These are phyloP conservation scores for Odontomyia ornata DNA, from an alignment of 2,888 invertebrate species.

Conservation along the genomic window DNA sequence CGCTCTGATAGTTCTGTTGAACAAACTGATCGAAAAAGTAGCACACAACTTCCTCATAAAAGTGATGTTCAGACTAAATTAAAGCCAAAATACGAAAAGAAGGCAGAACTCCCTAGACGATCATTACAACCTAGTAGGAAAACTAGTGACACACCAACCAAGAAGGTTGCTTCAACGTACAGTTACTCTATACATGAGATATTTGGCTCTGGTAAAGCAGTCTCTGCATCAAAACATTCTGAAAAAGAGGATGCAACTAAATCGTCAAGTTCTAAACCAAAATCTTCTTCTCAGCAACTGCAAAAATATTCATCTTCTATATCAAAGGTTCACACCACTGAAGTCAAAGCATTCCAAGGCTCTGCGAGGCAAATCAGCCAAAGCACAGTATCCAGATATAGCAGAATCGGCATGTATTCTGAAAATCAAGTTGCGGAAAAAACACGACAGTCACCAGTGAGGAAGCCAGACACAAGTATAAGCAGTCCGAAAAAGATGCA, in stretches of 20 bases:
- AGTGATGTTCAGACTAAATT: too few relatives aligned
- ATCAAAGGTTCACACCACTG: background rate
- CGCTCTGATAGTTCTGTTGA: background rate
- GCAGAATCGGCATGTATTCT: too few relatives aligned
- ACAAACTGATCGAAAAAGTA: background rate
- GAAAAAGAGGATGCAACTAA: background rate
- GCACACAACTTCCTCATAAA: background rate
- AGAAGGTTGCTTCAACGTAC: background rate
- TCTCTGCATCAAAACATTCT: background rate
- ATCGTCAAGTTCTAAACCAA: background rate
- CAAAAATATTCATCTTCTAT: background rate
- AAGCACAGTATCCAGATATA: background rate
- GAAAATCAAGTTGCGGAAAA: background rate
- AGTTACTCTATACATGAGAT: conserved; percentile 7
- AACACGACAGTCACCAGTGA: conserved; percentile 42
- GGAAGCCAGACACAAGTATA: conserved; percentile 36
- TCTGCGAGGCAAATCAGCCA: background rate
- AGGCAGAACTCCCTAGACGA: too few relatives aligned
- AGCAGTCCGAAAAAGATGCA: background rate
- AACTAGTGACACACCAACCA: background rate
- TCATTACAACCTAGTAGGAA: too few relatives aligned
- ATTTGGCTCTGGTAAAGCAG: background rate
- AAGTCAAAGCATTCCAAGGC: background rate
- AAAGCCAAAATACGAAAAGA: background rate
- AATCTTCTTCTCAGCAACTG: background rate